Conservation (phyloP, 1,140 invertebrate species). For the Alviniconcha marisindica region DNA sequence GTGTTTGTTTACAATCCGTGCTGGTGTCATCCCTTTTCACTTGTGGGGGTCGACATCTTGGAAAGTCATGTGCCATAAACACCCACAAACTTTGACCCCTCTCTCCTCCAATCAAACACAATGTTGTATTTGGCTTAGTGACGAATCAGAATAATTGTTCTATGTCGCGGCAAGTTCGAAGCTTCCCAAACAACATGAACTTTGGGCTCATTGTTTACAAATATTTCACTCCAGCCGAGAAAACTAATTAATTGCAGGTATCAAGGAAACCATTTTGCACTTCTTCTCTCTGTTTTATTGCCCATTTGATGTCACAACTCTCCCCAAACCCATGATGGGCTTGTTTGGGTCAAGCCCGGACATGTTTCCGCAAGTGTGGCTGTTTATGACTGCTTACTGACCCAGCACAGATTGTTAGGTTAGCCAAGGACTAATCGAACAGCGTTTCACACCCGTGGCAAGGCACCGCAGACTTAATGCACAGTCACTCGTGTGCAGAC, state of each 20-base stretch:
- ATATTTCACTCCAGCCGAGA: neutral
- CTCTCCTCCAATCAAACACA: neutral
- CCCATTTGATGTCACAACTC: too few species aligned
- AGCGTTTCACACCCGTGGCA: neutral
- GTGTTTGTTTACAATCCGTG: neutral
- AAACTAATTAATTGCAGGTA: neutral
- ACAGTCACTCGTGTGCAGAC: conserved; percentile 2
- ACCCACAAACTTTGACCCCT: conserved; percentile 25
- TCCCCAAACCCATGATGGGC: too few species aligned
- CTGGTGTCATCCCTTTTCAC: conserved; percentile 9
- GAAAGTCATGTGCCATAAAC: conserved; percentile 30
- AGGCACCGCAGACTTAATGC: neutral
- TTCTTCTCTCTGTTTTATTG: too few species aligned
- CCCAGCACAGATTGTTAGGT: too few species aligned
- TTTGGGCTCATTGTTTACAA: neutral
- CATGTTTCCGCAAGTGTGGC: too few species aligned
- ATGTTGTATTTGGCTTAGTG: neutral
- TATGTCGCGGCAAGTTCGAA: conserved; percentile 37
- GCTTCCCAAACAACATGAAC: conserved; percentile 18
- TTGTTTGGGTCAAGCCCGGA: too few species aligned
- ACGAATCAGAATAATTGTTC: conserved; percentile 30
- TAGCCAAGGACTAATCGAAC: too few species aligned
- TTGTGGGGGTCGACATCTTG: conserved; percentile 37
- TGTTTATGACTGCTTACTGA: too few species aligned
- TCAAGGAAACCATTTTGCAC: too few species aligned